Base-by-base conservation (phyloP, 2,113 vertebrate species). In the Monopterus albus region DNA sequence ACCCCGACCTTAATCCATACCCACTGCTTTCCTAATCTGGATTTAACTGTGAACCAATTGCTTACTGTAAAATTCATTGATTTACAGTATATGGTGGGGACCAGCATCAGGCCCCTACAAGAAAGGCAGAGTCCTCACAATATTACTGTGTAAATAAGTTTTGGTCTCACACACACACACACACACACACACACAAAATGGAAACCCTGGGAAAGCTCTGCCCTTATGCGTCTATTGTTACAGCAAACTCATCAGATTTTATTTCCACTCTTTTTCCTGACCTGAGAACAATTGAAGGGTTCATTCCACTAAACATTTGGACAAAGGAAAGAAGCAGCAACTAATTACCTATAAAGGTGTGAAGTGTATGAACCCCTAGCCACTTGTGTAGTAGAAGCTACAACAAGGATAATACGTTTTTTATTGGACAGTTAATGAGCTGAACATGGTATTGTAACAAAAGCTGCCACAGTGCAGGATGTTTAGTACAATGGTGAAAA, bases 161-260 rank as follows among this genome's bases (percentile, higher is more conserved):
- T n/a, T n/a, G n/a, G n/a, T n/a, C n/a, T n/a, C 40, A 33, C 39
- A 31, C 39, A 43, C 26, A 61, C 29, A 49, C 33, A 18, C 12
- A 23, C n/a, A 58, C 40, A 38, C 12, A 38, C 21, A 47, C 52
- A 52, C 46, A 35, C 57, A 21, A 9, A 26, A 15, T 53, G 55
- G 23, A 61, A 60, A 33, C 23, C 49, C 33, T 4, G 20, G 60
- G 45, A 53, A 71, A 65, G 31, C 7, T 66, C 29, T 26, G 36
- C 23, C 50, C 35, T 71, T 8, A 39, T 52, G 46, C 23, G 26
- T 49, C 39, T n/a, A n/a, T n/a, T n/a, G n/a, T 59, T 2, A 58
- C 7, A 50, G 65, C 43, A 33, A 18, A 45, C 33, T 76, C 57
- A 69, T 26, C 74, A 29, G 42, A 6, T 70, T 47, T 56, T 15